These are phyloP conservation scores for Danio jaintianensis DNA, from an alignment of 2,797 vertebrate species.

Conservation along the genomic window DNA sequence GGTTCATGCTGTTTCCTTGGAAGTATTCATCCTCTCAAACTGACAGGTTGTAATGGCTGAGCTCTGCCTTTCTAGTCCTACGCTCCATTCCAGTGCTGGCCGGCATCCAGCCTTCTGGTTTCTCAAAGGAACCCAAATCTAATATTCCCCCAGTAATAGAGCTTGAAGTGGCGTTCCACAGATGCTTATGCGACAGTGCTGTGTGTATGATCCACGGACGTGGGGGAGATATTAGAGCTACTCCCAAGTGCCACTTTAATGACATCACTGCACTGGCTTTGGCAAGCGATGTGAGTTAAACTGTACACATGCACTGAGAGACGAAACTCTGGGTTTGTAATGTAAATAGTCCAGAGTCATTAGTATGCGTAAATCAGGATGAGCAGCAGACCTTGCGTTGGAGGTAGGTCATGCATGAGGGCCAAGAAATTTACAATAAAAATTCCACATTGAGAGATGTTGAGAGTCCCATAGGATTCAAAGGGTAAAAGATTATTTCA, in stretches of 20 bases:
- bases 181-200: constrained; percentile 35
- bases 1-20: constrained; percentile 34
- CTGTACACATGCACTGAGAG: neutral
- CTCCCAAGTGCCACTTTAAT: constrained; percentile 52
- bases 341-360: constrained; percentile 51
- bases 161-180: constrained; percentile 53
- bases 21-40: constrained; percentile 46
- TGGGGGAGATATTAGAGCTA: constrained; percentile 47
- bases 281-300: constrained; percentile 41
- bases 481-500: neutral
- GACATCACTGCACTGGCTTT: constrained; percentile 51
- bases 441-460: constrained; percentile 38
- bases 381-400: constrained; percentile 43
- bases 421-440: constrained; percentile 38
- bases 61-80: constrained; percentile 31
- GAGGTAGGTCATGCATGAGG: constrained; percentile 45
- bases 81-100: constrained; percentile 43
- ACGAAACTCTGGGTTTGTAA: constrained; percentile 50
- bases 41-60: constrained; percentile 51
- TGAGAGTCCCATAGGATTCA: neutral
- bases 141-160: constrained; percentile 61
- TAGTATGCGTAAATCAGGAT: constrained; percentile 53
- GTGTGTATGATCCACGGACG: constrained; percentile 23
- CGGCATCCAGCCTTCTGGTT: constrained; percentile 47
- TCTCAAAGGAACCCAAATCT: constrained; percentile 56